Conservation (phyloP, 1,140 invertebrate species). For the Lepidostoma basale region DNA sequence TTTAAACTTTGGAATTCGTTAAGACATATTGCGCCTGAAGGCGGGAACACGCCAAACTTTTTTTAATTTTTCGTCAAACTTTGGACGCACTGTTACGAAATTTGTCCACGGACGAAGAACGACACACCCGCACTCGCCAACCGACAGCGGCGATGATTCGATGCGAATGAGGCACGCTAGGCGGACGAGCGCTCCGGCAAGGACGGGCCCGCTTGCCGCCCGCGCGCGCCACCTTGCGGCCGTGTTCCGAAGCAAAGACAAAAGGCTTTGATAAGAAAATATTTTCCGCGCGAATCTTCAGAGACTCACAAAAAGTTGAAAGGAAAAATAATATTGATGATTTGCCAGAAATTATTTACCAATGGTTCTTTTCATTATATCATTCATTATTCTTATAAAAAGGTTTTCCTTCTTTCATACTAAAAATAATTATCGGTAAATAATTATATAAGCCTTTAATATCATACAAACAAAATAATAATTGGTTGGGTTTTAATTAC, state of each 20-base stretch:
- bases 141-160: constrained; percentile 21
- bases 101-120: no score
- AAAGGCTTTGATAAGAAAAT: not conserved
- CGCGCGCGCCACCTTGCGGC: constrained; percentile 3
- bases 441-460: no score
- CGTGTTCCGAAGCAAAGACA: not conserved
- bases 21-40: constrained; percentile 19
- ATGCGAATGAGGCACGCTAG: constrained; percentile 20
- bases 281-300: no score
- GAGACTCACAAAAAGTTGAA: no score
- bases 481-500: no score
- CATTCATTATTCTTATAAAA: no score
- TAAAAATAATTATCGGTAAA: no score
- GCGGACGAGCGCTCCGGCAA: not conserved
- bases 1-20: constrained; percentile 6
- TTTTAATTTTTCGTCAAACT: not conserved
- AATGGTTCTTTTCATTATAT: no score
- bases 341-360: no score
- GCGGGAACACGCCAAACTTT: not conserved
- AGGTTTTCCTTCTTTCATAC: no score
- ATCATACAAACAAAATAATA: no score
- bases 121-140: constrained; percentile 4
- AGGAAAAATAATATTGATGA: no score
- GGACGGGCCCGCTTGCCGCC: not conserved
- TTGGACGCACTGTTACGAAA: not conserved